Conservation (phyloP, 2,113 vertebrate genomes). For the Zosterops borbonicus region DNA sequence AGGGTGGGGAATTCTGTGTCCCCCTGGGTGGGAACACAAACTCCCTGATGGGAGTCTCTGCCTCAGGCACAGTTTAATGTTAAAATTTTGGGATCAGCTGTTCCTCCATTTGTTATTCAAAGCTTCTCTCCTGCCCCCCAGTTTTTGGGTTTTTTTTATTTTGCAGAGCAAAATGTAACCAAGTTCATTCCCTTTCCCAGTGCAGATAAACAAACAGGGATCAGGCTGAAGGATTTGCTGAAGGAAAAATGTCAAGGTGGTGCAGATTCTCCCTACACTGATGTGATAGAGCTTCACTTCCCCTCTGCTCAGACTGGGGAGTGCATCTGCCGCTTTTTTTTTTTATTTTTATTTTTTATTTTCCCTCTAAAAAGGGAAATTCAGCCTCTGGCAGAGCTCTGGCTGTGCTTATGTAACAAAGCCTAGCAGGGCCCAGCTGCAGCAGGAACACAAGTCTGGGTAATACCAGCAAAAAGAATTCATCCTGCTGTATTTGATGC, state of each 20-base stretch:
- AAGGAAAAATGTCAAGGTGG: neutral
- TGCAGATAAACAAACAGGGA: fast-evolving
- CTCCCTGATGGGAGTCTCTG: neutral
- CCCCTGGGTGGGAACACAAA: neutral
- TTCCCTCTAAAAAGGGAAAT: neutral
- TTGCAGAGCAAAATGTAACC: neutral
- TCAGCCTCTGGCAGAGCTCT: neutral
- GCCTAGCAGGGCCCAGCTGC: neutral
- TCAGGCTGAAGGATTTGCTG: neutral
- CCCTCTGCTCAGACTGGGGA: neutral
- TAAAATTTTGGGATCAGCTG: neutral
- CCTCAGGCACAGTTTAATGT: neutral
- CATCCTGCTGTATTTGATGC: neutral
- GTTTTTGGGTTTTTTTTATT: neutral
- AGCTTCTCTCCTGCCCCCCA: neutral
- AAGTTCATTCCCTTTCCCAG: neutral
- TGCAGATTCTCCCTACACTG: neutral
- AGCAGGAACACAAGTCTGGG: neutral
- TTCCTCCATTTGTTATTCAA: neutral
- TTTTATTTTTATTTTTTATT: neutral
- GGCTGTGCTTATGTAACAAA: neutral
- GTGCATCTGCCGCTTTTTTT: neutral
- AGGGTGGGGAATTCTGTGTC: neutral
- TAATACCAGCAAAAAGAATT: neutral
- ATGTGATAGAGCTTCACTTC: neutral